Conservation (phyloP, 2,888 invertebrate genomes). For the Synergus umbraculus region DNA sequence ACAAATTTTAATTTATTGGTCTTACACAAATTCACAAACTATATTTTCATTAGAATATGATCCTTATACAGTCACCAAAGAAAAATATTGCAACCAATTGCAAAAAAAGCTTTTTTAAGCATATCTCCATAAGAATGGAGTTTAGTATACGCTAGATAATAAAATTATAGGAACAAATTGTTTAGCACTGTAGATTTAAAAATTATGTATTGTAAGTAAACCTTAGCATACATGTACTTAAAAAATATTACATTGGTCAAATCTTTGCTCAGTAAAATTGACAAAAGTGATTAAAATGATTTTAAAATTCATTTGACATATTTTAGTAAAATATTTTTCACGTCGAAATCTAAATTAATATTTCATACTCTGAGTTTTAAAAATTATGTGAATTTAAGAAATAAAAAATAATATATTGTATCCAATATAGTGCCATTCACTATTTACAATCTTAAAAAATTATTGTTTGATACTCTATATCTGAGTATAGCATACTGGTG, state of each 20-base stretch:
- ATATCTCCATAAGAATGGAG: background rate
- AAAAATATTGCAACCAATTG: too few relatives aligned
- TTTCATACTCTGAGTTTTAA: background rate
- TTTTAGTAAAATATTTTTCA: background rate
- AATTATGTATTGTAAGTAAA: background rate
- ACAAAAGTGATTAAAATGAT: background rate
- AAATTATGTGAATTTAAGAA: constrained; percentile 11
- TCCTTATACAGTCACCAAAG: background rate
- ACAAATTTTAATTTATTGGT: background rate
- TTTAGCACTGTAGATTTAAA: constrained; percentile 4
- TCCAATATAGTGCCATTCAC: constrained; percentile 10
- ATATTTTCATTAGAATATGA: background rate
- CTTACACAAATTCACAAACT: background rate
- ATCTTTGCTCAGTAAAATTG: background rate
- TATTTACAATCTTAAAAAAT: constrained; percentile 15
- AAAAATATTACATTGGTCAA: background rate
- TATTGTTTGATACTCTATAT: constrained; percentile 14
- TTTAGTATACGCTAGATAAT: background rate
- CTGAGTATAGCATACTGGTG: constrained; percentile 3
- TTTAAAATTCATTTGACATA: background rate
- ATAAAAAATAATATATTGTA: constrained; percentile 6
- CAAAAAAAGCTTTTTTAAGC: background rate
- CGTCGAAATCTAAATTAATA: too few relatives aligned
- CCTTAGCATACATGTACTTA: background rate
- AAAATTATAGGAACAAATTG: background rate